These are phyloP conservation scores for Limnephilus marmoratus DNA, from an alignment of 2,888 invertebrate genomes.

Conservation along the genomic window DNA sequence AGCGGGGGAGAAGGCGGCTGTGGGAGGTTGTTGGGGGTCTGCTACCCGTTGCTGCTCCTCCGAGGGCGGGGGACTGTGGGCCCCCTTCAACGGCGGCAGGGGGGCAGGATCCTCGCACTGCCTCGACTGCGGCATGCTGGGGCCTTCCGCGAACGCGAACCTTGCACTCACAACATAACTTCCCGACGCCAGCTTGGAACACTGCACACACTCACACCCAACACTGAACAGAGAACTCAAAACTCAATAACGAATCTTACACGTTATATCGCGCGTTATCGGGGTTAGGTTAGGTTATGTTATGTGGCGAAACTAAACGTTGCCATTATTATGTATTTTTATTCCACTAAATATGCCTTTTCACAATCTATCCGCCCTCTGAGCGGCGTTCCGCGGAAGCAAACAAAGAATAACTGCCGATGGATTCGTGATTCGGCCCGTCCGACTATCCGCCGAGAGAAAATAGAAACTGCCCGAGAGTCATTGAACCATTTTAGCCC, in stretches of 20 bases:
- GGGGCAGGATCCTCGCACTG: constrained; percentile 72
- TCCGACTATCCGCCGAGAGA: constrained; percentile 72
- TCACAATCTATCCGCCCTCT: constrained; percentile 71
- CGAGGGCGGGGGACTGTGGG: constrained; percentile 71
- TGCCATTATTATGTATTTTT: constrained; percentile 67
- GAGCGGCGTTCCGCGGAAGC: constrained; percentile 73
- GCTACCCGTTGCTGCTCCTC: constrained; percentile 67
- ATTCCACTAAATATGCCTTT: constrained; percentile 70
- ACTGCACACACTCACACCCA: constrained; percentile 40
- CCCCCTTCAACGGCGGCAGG: constrained; percentile 77
- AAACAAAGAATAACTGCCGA: constrained; percentile 76
- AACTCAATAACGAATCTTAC: constrained; percentile 15
- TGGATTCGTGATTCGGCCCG: constrained; percentile 40
- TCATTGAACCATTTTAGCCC: constrained; percentile 77
- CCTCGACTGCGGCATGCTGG: constrained; percentile 70
- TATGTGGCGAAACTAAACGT: constrained; percentile 25
- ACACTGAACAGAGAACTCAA: constrained; percentile 19
- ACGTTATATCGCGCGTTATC: constrained; percentile 23
- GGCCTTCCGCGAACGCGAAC: constrained; percentile 73
- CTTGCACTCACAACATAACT: constrained; percentile 75
- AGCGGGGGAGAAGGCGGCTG: constrained; percentile 70
- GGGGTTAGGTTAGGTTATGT: constrained; percentile 25
- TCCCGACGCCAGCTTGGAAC: constrained; percentile 72
- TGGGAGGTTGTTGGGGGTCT: constrained; percentile 73
- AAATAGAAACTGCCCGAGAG: constrained; percentile 78